Percentiles rank a stretch among this genome's conserved stretches.
Evolutionary conservation across 37 sponge, comb jelly and placozoan species (phyloP).

Genomic region (Eunapius fragilis): DNA sequence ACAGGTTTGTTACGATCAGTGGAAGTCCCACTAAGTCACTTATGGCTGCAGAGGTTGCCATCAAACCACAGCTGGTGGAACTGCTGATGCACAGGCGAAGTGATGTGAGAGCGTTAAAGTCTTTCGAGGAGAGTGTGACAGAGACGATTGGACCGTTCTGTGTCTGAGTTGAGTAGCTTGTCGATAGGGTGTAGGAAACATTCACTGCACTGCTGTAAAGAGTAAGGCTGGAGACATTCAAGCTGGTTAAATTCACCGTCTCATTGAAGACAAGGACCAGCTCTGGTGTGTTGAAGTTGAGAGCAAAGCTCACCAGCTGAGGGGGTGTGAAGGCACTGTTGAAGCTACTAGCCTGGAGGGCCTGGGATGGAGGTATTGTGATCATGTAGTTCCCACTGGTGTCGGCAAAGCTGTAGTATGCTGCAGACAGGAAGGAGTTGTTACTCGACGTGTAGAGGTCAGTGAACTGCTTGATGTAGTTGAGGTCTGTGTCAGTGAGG

Average conservation of each 20-base stretch:
- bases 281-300: constrained; percentile 59
- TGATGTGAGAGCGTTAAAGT: constrained; percentile 77
- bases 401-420: constrained; percentile 68
- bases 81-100: constrained; percentile 45
- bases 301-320: constrained; percentile 29
- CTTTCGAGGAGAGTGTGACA: constrained; percentile 61
- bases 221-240: constrained; percentile 61
- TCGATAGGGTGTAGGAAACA: constrained; percentile 45
- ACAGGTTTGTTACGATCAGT: not conserved
- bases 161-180: constrained; percentile 11
- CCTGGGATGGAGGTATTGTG: constrained; percentile 60
- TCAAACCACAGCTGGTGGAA: constrained; percentile 51
- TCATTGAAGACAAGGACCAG: constrained; percentile 72
- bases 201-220: constrained; percentile 24
- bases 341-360: constrained; percentile 58
- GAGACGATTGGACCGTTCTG: constrained; percentile 44
- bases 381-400: constrained; percentile 69
- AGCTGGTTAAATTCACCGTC: constrained; percentile 74
- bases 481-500: constrained; percentile 67
- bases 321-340: constrained; percentile 65
- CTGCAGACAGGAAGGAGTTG: constrained; percentile 73
- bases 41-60: constrained; percentile 47
- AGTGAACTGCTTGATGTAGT: constrained; percentile 65
- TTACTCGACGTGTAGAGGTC: constrained; percentile 59
- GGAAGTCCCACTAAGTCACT: constrained; percentile 70